Percentiles rank a stretch among this genome's conserved stretches.
Evolutionary conservation across 2,797 vertebrate genomes (phyloP).

Genomic region (Harpagifer antarcticus): DNA sequence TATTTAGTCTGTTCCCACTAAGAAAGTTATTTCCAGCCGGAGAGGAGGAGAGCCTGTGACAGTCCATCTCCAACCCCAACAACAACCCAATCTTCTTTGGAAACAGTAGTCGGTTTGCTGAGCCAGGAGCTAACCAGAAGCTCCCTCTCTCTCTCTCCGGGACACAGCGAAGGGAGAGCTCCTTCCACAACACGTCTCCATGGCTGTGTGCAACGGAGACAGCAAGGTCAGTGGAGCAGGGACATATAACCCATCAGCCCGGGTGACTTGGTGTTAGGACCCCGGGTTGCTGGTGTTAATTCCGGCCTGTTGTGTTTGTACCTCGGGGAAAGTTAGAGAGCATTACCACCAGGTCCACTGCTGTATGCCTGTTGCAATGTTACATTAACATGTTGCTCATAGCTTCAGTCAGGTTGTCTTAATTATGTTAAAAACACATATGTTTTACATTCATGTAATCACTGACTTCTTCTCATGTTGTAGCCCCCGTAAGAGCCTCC

Average conservation of each 20-base stretch:
- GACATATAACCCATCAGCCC: background rate
- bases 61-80: constrained; percentile 17
- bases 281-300: constrained; percentile 38
- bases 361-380: constrained; percentile 72
- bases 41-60: constrained; percentile 46
- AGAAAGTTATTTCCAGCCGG: constrained; percentile 47
- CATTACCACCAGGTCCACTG: constrained; percentile 40
- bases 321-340: constrained; percentile 73
- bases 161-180: constrained; percentile 70
- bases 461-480: constrained; percentile 1
- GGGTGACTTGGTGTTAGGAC: constrained; percentile 39
- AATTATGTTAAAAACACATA: background rate
- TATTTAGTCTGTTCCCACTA: constrained; percentile 46
- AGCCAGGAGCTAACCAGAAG: constrained; percentile 51
- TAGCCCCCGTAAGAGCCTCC: constrained; percentile 21
- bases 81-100: constrained; percentile 40
- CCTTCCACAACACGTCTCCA: constrained; percentile 82
- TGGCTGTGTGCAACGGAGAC: constrained; percentile 98
- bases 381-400: constrained; percentile 61
- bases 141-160: constrained; percentile 43
- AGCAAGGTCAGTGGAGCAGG: constrained; percentile 92
- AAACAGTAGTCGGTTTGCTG: constrained; percentile 75
- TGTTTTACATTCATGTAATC: constrained; percentile 1
- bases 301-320: constrained; percentile 79
- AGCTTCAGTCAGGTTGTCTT: background rate